Percentiles rank a stretch among this genome's conserved stretches.
Conservation (phyloP, 2,797 vertebrate genomes). For the Sibirionetta formosa region DNA sequence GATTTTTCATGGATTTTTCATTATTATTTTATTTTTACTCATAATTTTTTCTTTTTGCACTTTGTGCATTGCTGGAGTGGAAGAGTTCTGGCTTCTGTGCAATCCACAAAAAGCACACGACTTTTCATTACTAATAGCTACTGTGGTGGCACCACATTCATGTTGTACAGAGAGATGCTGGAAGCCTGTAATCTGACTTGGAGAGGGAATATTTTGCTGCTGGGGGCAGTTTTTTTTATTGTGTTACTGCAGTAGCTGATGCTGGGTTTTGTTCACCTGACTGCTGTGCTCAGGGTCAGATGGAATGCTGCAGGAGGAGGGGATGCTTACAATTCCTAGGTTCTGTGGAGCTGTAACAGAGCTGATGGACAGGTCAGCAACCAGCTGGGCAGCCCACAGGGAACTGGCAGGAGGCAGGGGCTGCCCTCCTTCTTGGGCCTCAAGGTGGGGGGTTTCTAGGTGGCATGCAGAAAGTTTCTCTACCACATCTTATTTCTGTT, state of each 20-base stretch:
- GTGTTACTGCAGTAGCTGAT: rapidly evolving
- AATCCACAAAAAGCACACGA: background rate
- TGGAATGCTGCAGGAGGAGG: rapidly evolving
- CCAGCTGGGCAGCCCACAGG: rapidly evolving
- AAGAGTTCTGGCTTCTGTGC: background rate
- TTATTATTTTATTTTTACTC: background rate
- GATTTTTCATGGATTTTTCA: background rate
- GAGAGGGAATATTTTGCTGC: background rate
- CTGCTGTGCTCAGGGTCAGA: background rate
- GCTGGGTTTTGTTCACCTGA: background rate
- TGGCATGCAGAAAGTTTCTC: background rate
- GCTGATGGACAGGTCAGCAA: background rate
- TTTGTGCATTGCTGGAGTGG: background rate
- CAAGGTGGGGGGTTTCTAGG: background rate
- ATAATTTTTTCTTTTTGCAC: background rate
- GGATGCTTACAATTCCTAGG: background rate
- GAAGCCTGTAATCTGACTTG: rapidly evolving
- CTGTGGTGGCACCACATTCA: rapidly evolving
- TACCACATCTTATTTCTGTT: background rate
- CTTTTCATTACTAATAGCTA: background rate
- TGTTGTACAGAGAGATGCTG: rapidly evolving
- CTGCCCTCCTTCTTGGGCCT: rapidly evolving
- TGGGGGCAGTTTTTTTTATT: background rate
- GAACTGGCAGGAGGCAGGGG: rapidly evolving
- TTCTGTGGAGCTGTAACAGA: background rate